Base-by-base conservation (phyloP, 2,888 invertebrate genomes). In the Latrodectus elegans region DNA sequence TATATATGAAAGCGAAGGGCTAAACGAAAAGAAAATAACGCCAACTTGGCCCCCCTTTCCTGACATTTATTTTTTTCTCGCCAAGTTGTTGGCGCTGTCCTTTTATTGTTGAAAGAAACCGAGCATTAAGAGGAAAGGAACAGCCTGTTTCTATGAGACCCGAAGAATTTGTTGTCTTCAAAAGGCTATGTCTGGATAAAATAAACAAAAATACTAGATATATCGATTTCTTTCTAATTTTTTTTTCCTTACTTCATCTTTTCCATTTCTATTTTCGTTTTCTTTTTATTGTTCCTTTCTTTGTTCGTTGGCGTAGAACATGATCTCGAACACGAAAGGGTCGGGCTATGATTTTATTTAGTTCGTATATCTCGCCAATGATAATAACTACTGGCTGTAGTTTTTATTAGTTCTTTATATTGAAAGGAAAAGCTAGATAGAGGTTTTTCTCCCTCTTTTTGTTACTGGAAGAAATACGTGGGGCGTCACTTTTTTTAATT, bases 241-340 rank as follows among this genome's bases (percentile, higher is more conserved):
- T 67, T 72, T n/a, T 67, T 72, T 76, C 64, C 60, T 55, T 77
- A 64, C 68, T 80, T 72, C 22, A 17, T 68, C 17, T 38, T 53
- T 1, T 22, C 26, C 64, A 55, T 52, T 14, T n/a, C 22, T 74
- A 53, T 75, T 68, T 75, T 75, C 52, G 60, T 22, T 75, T 72
- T 53, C 70, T 86, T 86, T 81, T 87, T 77, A 81, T 81, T 87
- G 85, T 86, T 75, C 80, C 14, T 67, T 67, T 77, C 86, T 86
- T 86, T 87, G 86, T 87, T 87, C 81, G 86, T 22, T 72, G 78
- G 84, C 77, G 67, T 67, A 78, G 77, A 81, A 87, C 86, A 87
- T 77, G 86, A 81, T 87, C 76, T 77, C 81, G 72, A 87, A 82
- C 86, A 87, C 71, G 81, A 67, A 81, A 67, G 81, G 81, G 86